These are phyloP conservation scores for Hippopotamus amphibius DNA, from an alignment of 2,113 vertebrate species.

Conservation along the genomic window DNA sequence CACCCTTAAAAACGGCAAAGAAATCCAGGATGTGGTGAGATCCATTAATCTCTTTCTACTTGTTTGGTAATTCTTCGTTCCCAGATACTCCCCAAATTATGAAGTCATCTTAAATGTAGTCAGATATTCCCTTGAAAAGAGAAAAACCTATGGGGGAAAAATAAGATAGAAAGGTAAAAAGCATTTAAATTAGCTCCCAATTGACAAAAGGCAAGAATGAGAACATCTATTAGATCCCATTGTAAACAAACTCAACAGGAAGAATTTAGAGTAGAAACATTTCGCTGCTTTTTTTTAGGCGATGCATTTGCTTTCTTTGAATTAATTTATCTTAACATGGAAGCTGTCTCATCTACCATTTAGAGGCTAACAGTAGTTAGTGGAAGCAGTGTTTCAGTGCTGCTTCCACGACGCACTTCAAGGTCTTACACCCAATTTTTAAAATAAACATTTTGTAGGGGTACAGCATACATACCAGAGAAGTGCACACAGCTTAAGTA, in stretches of 20 bases:
- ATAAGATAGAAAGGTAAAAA: background rate
- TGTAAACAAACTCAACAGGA: background rate
- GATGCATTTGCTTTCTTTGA: background rate
- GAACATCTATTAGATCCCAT: background rate
- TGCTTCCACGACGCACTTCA: background rate
- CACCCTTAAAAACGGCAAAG: conserved; percentile 10
- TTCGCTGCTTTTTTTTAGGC: background rate
- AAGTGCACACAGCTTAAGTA: background rate
- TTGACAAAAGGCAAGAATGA: background rate
- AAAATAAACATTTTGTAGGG: background rate
- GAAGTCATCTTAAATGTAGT: conserved; percentile 6
- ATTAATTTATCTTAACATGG: background rate
- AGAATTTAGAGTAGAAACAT: background rate
- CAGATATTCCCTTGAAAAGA: conserved; percentile 9
- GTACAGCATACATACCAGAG: background rate
- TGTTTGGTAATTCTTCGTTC: background rate
- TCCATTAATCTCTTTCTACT: background rate
- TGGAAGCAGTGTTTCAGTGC: background rate
- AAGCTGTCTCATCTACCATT: background rate
- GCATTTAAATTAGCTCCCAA: background rate
- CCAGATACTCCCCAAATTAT: background rate
- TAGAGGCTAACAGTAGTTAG: background rate
- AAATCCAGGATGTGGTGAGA: background rate
- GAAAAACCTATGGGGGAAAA: background rate
- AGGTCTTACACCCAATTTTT: background rate